Evolutionary conservation across 1,140 invertebrate genomes (phyloP).

Genomic region (Pygmarrhopalites habei): DNA sequence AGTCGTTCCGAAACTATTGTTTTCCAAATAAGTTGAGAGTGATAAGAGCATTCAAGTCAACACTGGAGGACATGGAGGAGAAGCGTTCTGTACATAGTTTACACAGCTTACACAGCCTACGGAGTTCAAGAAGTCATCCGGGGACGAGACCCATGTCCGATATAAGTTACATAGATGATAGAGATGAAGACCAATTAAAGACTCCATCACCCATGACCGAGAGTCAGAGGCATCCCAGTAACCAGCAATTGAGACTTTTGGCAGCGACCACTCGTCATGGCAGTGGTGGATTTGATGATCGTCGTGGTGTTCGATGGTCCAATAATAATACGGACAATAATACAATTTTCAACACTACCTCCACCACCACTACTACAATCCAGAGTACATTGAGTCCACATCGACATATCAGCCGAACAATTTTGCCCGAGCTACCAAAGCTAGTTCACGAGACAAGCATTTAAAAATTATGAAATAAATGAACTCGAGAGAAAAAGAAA

Average conservation of each 20-base stretch:
- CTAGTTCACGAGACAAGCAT: conserved; percentile 65
- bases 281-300: conserved; percentile 18
- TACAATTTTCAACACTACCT: no score
- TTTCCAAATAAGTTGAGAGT: no score
- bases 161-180: conserved; percentile 88
- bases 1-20: no score
- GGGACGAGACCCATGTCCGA: conserved; percentile 69
- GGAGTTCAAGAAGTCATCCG: conserved; percentile 74
- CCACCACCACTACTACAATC: no score
- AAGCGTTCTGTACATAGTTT: conserved; percentile 94
- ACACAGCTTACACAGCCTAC: conserved; percentile 88
- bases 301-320: conserved; percentile 34
- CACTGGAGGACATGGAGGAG: conserved; percentile 98
- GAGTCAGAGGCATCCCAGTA: conserved; percentile 40
- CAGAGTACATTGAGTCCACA: conserved; percentile 38
- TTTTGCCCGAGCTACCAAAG: conserved; percentile 54
- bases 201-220: conserved; percentile 50
- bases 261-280: no score
- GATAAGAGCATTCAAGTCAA: conserved; percentile 99
- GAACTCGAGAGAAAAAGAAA: no score
- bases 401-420: conserved; percentile 36
- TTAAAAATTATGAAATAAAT: conserved; percentile 44
- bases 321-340: conserved; percentile 21
- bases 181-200: conserved; percentile 74
- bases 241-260: conserved; percentile 13